These are phyloP conservation scores for human (Homo sapiens) DNA, from an alignment of 2,113 vertebrate species.

Conservation along the genomic window GRCh38 chr4:167832501-167833000, in stretches of 20 bases:
- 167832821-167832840: no score
- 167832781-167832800: not conserved
- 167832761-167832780: not conserved
- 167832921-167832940: not conserved
- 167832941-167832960: not conserved
- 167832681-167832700: not conserved
- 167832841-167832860: not conserved
- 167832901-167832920: not conserved
- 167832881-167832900: not conserved
- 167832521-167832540: not conserved
- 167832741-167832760: not conserved
- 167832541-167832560: not conserved
- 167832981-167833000: not conserved
- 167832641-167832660: not conserved
- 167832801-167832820: accelerated
- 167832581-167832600: not conserved
- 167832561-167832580: not conserved
- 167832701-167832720: not conserved
- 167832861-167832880: not conserved
- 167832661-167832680: not conserved
- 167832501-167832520: no score
- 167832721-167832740: not conserved
- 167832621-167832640: not conserved
- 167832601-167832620: not conserved
- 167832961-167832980: no score